Evolutionary conservation across 2,888 invertebrate species (phyloP).

Genomic region (Neuroscelio doddi): DNA sequence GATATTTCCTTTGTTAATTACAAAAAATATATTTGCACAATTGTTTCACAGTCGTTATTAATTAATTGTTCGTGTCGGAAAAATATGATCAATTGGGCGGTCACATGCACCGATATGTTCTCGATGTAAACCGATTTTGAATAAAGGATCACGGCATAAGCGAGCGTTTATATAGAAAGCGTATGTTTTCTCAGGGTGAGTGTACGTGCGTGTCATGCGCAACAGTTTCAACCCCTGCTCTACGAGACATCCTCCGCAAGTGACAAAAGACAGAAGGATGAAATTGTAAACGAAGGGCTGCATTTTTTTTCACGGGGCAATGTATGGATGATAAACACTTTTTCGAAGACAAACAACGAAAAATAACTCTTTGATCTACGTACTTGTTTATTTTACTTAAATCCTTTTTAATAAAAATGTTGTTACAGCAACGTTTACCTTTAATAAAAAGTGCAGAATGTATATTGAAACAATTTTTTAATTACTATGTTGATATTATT

Average conservation of each 20-base stretch:
- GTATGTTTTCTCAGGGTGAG: constrained; percentile 57
- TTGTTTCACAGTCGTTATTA: too few species aligned
- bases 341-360: not conserved
- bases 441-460: too few species aligned
- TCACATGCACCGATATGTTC: constrained; percentile 14
- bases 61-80: too few species aligned
- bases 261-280: constrained; percentile 13
- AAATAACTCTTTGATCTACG: not conserved
- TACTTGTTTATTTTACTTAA: too few species aligned
- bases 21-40: too few species aligned
- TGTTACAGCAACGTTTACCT: too few species aligned
- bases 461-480: too few species aligned
- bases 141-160: constrained; percentile 52
- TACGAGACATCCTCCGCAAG: constrained; percentile 13
- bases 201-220: constrained; percentile 65
- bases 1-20: too few species aligned
- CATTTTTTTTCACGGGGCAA: not conserved
- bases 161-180: constrained; percentile 40
- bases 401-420: too few species aligned
- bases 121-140: constrained; percentile 52
- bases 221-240: constrained; percentile 52
- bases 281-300: constrained; percentile 8
- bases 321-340: not conserved
- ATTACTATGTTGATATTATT: too few species aligned
- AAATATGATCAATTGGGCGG: too few species aligned